phyloP scores from a whole-genome alignment of 92 coral and sea anemone genomes.

The Hydrozoanthus gracilis region DNA sequence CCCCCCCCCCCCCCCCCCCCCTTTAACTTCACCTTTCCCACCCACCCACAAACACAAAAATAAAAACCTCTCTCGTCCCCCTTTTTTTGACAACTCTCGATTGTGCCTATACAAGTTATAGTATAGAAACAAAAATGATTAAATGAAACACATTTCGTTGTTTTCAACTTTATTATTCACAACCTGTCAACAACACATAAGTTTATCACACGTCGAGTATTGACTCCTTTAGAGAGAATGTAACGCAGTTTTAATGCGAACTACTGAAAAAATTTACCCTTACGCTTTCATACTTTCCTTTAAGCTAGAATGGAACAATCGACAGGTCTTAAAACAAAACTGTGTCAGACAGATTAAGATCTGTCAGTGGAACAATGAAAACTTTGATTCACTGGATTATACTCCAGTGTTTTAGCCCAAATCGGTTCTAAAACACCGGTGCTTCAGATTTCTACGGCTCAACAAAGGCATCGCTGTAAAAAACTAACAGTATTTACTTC shows the following conservation, averaged over 20 bases:
- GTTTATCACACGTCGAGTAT: background rate
- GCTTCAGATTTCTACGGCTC: too few species aligned
- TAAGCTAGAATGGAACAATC: background rate
- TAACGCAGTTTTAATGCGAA: background rate
- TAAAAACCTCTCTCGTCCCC: too few species aligned
- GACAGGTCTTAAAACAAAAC: background rate
- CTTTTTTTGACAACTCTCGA: too few species aligned
- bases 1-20: too few species aligned
- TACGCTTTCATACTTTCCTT: background rate
- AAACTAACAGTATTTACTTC: too few species aligned
- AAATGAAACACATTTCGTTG: background rate
- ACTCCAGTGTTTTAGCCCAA: too few species aligned
- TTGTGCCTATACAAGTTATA: too few species aligned
- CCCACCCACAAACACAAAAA: too few species aligned
- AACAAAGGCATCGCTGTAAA: too few species aligned
- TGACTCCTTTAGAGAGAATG: background rate
- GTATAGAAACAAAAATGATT: too few species aligned
- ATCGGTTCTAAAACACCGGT: too few species aligned
- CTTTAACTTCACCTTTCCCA: too few species aligned
- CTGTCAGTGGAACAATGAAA: background rate
- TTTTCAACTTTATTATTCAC: background rate
- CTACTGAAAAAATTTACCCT: background rate
- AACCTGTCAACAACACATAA: background rate
- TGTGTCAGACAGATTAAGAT: background rate
- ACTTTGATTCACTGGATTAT: background rate